Evolutionary conservation across 2,797 vertebrate species (phyloP).

Genomic region (Tenualosa thibaudeaui): DNA sequence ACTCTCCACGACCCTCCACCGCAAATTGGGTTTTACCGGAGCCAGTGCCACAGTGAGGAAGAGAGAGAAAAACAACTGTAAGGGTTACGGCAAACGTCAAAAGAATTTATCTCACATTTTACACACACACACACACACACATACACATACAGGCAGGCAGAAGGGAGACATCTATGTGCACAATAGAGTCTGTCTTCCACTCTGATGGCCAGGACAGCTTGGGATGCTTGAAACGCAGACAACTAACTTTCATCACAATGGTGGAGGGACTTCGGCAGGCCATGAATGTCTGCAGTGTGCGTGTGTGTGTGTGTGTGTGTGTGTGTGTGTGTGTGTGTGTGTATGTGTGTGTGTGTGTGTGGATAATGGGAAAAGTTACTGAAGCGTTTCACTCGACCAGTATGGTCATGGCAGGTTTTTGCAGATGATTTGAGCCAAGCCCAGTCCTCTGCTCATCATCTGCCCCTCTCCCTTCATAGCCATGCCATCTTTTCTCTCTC

Average conservation of each 20-base stretch:
- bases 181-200: conserved; percentile 36
- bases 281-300: conserved; percentile 53
- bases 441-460: conserved; percentile 10
- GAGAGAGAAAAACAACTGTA: conserved; percentile 39
- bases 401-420: conserved; percentile 35
- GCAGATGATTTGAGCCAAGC: conserved; percentile 31
- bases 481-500: background rate
- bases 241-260: conserved; percentile 28
- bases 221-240: conserved; percentile 35
- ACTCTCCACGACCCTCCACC: background rate
- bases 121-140: background rate
- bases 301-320: conserved; percentile 7
- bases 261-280: background rate
- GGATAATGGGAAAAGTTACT: conserved; percentile 69
- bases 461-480: background rate
- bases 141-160: background rate
- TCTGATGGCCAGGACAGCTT: conserved; percentile 27
- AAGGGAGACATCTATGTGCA: background rate
- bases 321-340: conserved; percentile 28
- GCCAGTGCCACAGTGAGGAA: background rate
- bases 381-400: conserved; percentile 60
- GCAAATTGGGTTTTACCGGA: conserved; percentile 18
- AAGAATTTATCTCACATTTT: conserved; percentile 35
- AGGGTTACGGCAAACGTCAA: conserved; percentile 40
- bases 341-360: background rate